Conservation (phyloP, 2,113 vertebrate genomes). For the Fukomys damarensis region DNA sequence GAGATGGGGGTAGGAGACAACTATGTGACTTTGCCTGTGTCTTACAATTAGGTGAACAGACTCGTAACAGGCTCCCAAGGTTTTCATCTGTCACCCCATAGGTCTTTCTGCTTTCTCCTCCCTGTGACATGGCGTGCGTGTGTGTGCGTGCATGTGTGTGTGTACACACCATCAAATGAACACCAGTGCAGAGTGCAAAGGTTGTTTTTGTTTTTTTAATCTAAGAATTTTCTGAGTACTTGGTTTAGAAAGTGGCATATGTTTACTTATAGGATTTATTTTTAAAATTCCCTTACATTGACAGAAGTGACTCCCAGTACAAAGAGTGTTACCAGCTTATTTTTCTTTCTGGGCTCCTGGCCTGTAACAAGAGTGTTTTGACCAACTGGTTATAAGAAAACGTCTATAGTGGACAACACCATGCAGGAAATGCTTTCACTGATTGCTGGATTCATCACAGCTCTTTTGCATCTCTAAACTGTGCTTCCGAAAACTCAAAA, state of each 20-base stretch:
- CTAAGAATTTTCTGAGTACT: slow-evolving; percentile 23
- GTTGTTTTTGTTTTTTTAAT: background rate
- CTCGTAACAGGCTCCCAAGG: background rate
- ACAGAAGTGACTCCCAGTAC: background rate
- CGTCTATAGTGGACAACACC: background rate
- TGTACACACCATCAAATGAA: background rate
- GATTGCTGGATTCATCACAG: background rate
- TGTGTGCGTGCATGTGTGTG: background rate
- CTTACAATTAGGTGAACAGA: background rate
- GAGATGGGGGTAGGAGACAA: slow-evolving; percentile 46
- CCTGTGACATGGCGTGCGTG: background rate
- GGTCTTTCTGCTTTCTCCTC: background rate
- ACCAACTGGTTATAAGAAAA: slow-evolving; percentile 43
- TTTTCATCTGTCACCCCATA: background rate
- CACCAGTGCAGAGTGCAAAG: background rate
- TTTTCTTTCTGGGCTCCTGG: background rate
- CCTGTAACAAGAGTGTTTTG: slow-evolving; percentile 7
- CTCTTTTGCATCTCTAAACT: slow-evolving; percentile 17
- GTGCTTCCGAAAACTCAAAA: background rate
- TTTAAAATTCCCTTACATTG: background rate
- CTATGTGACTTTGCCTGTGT: slow-evolving; percentile 15
- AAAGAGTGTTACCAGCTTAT: background rate
- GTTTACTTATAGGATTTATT: slow-evolving; percentile 2
- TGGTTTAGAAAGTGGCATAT: slow-evolving; percentile 41
- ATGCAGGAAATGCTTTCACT: background rate